Base-by-base conservation (phyloP, 2,888 invertebrate genomes). In the Barypeithes pellucidus region DNA sequence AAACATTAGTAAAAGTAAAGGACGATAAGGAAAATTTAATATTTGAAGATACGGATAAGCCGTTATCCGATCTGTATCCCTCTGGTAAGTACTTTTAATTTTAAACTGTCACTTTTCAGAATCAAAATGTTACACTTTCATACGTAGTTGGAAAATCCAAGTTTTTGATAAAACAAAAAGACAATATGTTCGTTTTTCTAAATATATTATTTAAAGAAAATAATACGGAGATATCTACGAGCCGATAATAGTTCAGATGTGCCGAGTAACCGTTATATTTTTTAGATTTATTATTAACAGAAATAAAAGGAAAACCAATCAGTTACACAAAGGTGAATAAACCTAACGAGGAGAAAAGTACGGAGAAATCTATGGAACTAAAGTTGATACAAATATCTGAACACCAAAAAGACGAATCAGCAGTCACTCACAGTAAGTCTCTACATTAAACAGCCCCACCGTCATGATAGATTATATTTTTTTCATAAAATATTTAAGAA, bases 1-100 rank as follows among this genome's bases (percentile, higher is more conserved):
- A 67, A 47, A 18, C 59, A 2, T 18, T 16, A n/a, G 39, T 60
- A 16, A 59, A 67, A 39, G 60, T 66, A 16, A 67, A 63, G 24
- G 63, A 72, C 36, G 72, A 67, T 2, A 57, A 45, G 3, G 60
- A 67, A 9, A 71, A 71, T 57, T 57, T 52, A 16, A 63, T 63
- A 41, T 41, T n/a, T 9, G 54, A 29, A 16, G 54, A 41, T 18
- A 14, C 39, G 11, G 54, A 43, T 4, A 54, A 22, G 1, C 3
- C 11, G 1, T 29, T 54, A 22, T 11, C 45, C 11, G 62, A 14
- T 2, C n/a, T 41, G 14, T 54, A 20, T 20, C 54, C 57, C n/a
- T 18, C 20, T 60, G 68, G 68, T 68, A 20, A 68, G 50, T n/a
- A n/a, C 39, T 18, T 16, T 18, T 45, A 9, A 45, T 8, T 45